phyloP scores from a whole-genome alignment of 1,140 invertebrate genomes.

The Antheraea mylitta region DNA sequence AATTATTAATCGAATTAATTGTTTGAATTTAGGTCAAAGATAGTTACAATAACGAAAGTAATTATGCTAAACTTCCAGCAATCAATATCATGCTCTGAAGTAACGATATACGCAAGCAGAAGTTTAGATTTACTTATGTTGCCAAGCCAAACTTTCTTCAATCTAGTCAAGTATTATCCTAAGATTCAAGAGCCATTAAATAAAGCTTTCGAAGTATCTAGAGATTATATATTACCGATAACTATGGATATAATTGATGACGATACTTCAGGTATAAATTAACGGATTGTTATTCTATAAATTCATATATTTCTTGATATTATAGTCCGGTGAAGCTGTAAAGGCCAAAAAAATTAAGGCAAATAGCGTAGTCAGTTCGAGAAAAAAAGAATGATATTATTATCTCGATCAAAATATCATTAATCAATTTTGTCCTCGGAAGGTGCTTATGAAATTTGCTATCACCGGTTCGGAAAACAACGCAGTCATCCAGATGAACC shows the following conservation, averaged over 20 bases:
- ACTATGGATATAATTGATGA: slow-evolving; percentile 44
- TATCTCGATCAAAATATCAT: no score
- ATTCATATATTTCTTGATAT: no score
- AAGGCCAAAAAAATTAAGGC: no score
- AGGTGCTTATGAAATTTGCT: no score
- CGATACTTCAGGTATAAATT: slow-evolving; percentile 41
- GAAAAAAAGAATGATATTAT: no score
- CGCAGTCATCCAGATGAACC: no score
- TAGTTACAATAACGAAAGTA: not conserved
- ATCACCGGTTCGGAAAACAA: no score
- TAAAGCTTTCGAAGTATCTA: slow-evolving; percentile 60
- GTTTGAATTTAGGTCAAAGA: not conserved
- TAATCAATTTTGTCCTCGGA: no score
- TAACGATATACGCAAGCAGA: slow-evolving; percentile 63
- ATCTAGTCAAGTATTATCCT: slow-evolving; percentile 66
- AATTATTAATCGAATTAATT: not conserved
- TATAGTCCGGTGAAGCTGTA: no score
- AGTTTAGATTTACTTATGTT: slow-evolving; percentile 64
- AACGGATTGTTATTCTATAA: no score
- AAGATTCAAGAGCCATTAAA: slow-evolving; percentile 63
- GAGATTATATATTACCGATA: slow-evolving; percentile 68
- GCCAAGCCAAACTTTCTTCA: slow-evolving; percentile 65
- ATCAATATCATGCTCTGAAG: slow-evolving; percentile 56
- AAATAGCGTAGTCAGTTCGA: no score
- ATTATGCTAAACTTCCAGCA: slow-evolving; percentile 37